These are phyloP conservation scores for Gryon sp. DNA, from an alignment of 1,140 invertebrate genomes.

Conservation along the genomic window DNA sequence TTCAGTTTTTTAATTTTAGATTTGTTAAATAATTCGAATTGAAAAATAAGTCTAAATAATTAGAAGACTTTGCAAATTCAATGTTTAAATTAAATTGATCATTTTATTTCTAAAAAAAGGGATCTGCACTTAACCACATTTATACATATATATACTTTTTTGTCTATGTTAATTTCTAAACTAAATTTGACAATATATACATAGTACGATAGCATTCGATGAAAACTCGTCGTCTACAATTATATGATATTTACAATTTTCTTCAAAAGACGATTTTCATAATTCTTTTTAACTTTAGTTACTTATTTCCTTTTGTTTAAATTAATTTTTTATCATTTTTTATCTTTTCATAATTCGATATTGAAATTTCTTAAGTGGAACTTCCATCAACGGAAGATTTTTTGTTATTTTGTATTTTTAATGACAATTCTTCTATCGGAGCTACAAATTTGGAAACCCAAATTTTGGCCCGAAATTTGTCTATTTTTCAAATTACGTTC, in stretches of 20 bases:
- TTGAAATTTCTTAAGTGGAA: too few species aligned
- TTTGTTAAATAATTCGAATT: too few species aligned
- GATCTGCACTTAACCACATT: conserved; percentile 36
- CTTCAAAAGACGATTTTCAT: conserved; percentile 30
- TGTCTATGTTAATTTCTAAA: conserved; percentile 64
- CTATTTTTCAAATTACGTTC: conserved; percentile 16
- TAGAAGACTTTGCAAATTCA: background rate
- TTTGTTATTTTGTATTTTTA: too few species aligned
- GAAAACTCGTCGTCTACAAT: conserved; percentile 64
- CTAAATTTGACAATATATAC: conserved; percentile 68
- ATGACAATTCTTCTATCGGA: conserved; percentile 18
- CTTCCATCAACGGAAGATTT: too few species aligned
- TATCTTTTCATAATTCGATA: too few species aligned
- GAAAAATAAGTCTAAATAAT: too few species aligned
- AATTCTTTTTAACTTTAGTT: too few species aligned
- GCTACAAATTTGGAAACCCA: background rate
- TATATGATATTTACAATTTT: conserved; percentile 54
- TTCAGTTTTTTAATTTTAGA: too few species aligned
- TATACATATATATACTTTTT: conserved; percentile 54
- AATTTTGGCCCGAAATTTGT: background rate
- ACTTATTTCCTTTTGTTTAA: too few species aligned
- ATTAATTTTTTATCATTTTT: too few species aligned
- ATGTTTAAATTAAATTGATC: conserved; percentile 12
- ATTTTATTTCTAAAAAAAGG: conserved; percentile 18
- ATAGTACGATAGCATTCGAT: conserved; percentile 55